Conservation (phyloP, 2,797 vertebrate genomes). For the Semotilus atromaculatus region DNA sequence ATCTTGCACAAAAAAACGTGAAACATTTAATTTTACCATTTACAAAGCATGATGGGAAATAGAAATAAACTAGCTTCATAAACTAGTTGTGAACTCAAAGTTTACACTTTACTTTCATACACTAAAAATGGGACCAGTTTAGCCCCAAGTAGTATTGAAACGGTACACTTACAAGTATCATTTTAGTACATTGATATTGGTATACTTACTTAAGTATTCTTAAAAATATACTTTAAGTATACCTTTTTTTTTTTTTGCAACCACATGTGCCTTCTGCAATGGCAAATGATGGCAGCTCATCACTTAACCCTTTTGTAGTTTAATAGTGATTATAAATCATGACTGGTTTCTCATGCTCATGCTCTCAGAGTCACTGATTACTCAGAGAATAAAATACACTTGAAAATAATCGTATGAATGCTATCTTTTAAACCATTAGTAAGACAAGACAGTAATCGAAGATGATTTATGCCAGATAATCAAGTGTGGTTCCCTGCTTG, state of each 20-base stretch:
- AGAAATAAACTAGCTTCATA: too few relatives aligned
- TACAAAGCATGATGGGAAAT: too few relatives aligned
- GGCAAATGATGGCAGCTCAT: constrained; percentile 2
- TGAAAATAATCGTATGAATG: neutral
- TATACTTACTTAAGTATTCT: too few relatives aligned
- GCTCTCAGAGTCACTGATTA: constrained; percentile 1
- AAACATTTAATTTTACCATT: too few relatives aligned
- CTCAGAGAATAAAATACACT: neutral
- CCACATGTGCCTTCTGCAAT: neutral
- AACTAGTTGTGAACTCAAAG: too few relatives aligned
- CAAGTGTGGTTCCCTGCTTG: neutral
- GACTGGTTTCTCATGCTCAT: constrained; percentile 10
- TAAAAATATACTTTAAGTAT: too few relatives aligned
- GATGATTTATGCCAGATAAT: neutral
- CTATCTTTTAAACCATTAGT: neutral
- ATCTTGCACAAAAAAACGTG: too few relatives aligned
- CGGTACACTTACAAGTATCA: too few relatives aligned
- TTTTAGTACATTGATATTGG: too few relatives aligned
- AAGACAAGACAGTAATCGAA: neutral
- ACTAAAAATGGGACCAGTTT: too few relatives aligned
- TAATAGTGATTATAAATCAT: neutral
- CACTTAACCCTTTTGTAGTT: neutral
- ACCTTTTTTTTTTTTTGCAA: neutral
- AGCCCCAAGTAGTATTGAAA: too few relatives aligned
- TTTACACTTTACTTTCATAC: too few relatives aligned